Percentiles rank a stretch among this genome's conserved stretches.
Conservation (phyloP, 1,140 invertebrate genomes). For the Procambarus clarkii region DNA sequence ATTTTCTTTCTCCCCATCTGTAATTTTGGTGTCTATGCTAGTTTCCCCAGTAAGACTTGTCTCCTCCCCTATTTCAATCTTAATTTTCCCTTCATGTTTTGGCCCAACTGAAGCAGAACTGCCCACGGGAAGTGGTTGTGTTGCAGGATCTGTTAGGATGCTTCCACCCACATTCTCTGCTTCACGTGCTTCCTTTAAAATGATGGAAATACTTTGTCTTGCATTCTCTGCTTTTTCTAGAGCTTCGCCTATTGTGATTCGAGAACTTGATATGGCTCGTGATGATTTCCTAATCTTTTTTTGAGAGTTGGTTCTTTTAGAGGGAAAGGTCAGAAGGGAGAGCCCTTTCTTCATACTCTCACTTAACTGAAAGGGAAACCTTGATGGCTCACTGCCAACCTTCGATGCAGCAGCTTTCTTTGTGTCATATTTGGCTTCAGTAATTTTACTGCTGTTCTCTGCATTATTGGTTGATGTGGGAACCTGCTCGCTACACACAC, state of each 20-base stretch:
- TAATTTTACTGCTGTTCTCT: background rate
- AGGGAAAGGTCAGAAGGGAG: slow-evolving; percentile 47
- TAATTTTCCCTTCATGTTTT: background rate
- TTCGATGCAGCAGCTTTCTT: background rate
- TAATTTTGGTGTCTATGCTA: background rate
- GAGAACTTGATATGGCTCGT: slow-evolving; percentile 17
- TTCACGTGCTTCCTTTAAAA: background rate
- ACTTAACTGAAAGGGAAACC: slow-evolving; percentile 43
- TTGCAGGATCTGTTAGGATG: background rate
- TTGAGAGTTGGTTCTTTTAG: slow-evolving; percentile 18
- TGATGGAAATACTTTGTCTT: slow-evolving; percentile 11
- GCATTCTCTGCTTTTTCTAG: slow-evolving; percentile 53
- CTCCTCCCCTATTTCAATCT: background rate
- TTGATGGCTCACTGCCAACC: background rate
- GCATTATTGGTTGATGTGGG: background rate
- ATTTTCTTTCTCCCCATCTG: slow-evolving; percentile 11
- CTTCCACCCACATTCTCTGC: background rate
- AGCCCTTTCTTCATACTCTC: slow-evolving; percentile 55
- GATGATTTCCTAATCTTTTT: slow-evolving; percentile 27
- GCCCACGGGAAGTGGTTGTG: background rate
- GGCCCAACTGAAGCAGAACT: background rate
- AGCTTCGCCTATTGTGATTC: slow-evolving; percentile 58
- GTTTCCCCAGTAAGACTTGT: background rate
- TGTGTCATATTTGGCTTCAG: background rate
- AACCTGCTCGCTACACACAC: background rate